Base-by-base conservation (phyloP, 2,113 vertebrate species). In the Brachyhypopomus occidentalis region DNA sequence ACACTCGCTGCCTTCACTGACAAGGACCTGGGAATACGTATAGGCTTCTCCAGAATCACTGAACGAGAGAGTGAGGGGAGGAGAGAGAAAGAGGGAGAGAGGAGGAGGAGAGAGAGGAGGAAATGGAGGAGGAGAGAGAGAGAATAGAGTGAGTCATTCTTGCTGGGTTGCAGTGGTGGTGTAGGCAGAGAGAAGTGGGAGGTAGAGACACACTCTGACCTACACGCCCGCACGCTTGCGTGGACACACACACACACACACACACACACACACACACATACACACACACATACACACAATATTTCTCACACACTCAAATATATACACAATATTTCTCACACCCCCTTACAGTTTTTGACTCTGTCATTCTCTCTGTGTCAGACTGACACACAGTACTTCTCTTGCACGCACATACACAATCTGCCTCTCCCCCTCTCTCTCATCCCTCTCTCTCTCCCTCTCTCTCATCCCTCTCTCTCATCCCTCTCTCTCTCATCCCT, bases 21-120 rank as follows among this genome's bases (percentile, higher is more conserved):
- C 85, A 99, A 93, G 90, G 98, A 99, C 81, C 98, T 95, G 83
- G 98, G 98, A 84, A 99, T 99, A 88, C 97, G 95, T 92, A 99
- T 99, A 59, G 98, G 98, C 92, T 99, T 99, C 92, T 99, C 98
- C 64, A 99, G 96, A 92, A 99, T 99, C 90, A 97, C 96, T 97
- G 91, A 88, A 71, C 86, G 76, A 74, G 45, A 85, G 80, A 62
- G 80, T 69, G 59, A 60, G 74, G 71, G 25, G 34, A 8, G 27
- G 55, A 55, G 48, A 58, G 30, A 27, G 12, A 38, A 30, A 55
- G 64, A 55, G 36, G 11, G 22, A 67, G 75, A 30, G 38, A 63
- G 41, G 87, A 38, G 72, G 84, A 70, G 79, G 78, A 77, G 75
- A 80, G 80, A 69, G 78, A 79, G 63, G 4, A 90, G 86, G 69